Conservation (phyloP, 2,113 vertebrate genomes). For the Myodes glareolus region DNA sequence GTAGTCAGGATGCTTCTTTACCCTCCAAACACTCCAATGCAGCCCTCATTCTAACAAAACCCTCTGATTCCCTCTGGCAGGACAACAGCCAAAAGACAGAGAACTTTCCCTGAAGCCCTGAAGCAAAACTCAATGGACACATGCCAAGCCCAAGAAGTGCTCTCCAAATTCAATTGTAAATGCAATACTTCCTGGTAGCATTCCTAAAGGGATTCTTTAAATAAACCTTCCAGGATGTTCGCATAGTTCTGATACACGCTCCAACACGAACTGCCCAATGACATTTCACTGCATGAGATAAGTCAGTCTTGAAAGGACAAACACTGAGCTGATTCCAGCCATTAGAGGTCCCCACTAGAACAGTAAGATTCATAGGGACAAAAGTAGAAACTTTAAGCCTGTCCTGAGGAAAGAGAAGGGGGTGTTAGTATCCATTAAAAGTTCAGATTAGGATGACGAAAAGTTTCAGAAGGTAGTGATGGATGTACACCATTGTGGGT, state of each 20-base stretch:
- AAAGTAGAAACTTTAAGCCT: neutral
- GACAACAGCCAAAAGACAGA: neutral
- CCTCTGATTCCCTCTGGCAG: neutral
- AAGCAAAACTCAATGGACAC: too few species aligned
- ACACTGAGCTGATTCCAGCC: neutral
- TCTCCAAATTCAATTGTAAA: neutral
- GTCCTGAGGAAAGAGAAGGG: neutral
- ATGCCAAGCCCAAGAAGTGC: neutral
- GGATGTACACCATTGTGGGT: neutral
- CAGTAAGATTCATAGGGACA: neutral
- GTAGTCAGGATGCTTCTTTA: neutral
- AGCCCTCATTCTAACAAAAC: neutral
- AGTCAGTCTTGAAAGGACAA: neutral
- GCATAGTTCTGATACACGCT: neutral
- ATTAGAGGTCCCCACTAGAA: too few species aligned
- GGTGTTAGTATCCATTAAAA: neutral
- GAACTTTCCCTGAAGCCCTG: neutral
- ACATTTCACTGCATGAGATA: neutral
- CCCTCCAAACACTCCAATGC: neutral
- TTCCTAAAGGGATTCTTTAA: neutral
- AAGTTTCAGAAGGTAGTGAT: neutral
- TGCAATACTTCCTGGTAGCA: too few species aligned
- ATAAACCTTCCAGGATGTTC: neutral
- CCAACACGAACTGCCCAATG: neutral
- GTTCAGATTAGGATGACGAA: neutral